These are phyloP conservation scores for Archilochus colubris DNA, from an alignment of 2,113 vertebrate species.

Conservation along the genomic window DNA sequence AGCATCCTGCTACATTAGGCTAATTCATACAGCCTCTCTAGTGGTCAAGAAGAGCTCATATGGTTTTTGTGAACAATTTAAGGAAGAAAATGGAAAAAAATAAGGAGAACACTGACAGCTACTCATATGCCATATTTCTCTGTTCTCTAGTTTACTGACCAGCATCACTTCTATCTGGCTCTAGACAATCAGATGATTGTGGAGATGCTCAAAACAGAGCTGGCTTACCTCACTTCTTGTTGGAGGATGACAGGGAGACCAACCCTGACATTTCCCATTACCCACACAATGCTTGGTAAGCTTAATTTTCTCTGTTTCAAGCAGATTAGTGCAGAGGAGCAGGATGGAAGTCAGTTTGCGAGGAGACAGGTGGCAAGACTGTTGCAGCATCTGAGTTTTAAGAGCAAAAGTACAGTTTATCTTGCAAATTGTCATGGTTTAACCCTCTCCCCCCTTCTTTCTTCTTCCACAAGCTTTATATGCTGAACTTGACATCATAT, in stretches of 20 bases:
- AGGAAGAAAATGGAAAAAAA: neutral
- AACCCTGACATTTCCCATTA: constrained; percentile 93
- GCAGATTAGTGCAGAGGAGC: neutral
- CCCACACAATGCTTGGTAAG: constrained; percentile 92
- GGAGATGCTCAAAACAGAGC: constrained; percentile 94
- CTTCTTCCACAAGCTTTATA: too few relatives aligned
- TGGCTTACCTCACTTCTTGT: constrained; percentile 93
- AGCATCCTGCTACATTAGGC: too few relatives aligned
- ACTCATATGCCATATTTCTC: neutral
- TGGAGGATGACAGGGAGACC: constrained; percentile 98
- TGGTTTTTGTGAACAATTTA: neutral
- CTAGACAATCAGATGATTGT: constrained; percentile 99
- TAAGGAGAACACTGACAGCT: neutral
- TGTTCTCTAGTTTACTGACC: constrained; percentile 90
- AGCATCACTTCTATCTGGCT: constrained; percentile 98
- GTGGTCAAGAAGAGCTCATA: neutral
- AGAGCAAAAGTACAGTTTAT: neutral
- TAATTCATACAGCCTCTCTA: neutral
- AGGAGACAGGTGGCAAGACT: neutral
- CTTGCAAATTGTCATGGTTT: neutral
- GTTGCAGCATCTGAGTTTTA: neutral
- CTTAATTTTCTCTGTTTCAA: neutral
- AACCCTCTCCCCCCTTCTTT: too few relatives aligned
- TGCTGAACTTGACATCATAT: too few relatives aligned
- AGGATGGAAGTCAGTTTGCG: neutral